Evolutionary conservation across 1,140 invertebrate genomes (phyloP).

Genomic region (Aradophagus sp.): DNA sequence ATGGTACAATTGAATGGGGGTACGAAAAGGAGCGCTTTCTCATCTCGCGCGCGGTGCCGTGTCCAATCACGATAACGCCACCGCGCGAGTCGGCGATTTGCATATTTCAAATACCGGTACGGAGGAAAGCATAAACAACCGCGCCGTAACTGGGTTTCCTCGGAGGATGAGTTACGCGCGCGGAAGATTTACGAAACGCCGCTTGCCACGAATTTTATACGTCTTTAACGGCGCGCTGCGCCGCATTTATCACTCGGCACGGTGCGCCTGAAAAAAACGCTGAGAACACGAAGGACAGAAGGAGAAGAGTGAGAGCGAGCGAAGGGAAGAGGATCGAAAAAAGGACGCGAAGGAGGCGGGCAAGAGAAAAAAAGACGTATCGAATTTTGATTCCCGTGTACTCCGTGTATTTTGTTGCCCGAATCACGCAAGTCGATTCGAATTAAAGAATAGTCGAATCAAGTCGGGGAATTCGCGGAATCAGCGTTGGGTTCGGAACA

Average conservation of each 20-base stretch:
- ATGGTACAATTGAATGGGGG: constrained; percentile 33
- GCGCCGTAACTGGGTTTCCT: constrained; percentile 63
- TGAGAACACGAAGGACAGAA: not conserved
- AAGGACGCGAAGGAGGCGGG: constrained; percentile 1
- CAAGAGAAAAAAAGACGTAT: constrained; percentile 21
- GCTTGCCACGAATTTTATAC: constrained; percentile 47
- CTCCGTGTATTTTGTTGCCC: constrained; percentile 14
- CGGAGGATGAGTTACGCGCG: constrained; percentile 64
- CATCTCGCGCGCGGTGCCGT: constrained; percentile 52
- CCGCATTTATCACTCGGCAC: constrained; percentile 35
- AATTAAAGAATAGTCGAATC: constrained; percentile 46
- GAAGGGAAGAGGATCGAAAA: not conserved
- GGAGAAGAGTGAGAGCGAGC: constrained; percentile 2
- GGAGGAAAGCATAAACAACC: constrained; percentile 68
- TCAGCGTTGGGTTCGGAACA: too few relatives aligned
- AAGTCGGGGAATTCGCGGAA: constrained; percentile 32
- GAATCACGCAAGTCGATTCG: constrained; percentile 31
- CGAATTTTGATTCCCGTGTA: constrained; percentile 43
- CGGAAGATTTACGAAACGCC: constrained; percentile 63
- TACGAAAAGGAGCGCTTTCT: constrained; percentile 40
- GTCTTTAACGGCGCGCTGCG: constrained; percentile 33
- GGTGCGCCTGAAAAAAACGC: constrained; percentile 16
- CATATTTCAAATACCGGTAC: constrained; percentile 66
- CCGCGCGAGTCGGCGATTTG: constrained; percentile 66
- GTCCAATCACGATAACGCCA: constrained; percentile 65